Evolutionary conservation across 2,888 invertebrate species (phyloP), one percentile per base, ranked within the genome.

Genomic region (Harpalus rufipes): DNA sequence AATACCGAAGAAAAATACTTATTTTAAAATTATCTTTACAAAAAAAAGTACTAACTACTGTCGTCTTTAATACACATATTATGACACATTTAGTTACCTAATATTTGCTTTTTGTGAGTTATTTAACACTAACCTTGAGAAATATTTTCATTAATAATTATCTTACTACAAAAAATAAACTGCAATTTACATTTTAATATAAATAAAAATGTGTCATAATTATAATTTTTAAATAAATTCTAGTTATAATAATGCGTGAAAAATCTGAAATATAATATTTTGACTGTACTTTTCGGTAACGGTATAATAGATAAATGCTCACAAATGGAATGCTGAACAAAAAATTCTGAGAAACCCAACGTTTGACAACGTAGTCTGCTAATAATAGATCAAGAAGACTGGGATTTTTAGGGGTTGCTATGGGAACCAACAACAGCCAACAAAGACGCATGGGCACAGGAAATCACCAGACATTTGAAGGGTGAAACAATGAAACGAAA

Each of bases 351-450:
- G 84, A 84, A 84, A 84, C 78, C 78, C 83, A 63, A 51, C 58
- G 84, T 84, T 84, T 84, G 84, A 84, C 84, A 84, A 65, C 76
- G 44, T 56, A 41, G 84, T 78, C 84, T 84, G 84, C 84, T 84
- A 84, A 84, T 84, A 84, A 84, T 84, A 84, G 84, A 84, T 84
- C 84, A 78, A 84, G 84, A 83, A 84, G 84, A 83, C 61, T 61
- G 59, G 82, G 76, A 72, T 83, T 72, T 78, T 72, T 83, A 63
- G 78, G 84, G 84, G 84, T 84, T 84, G 84, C 78, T 74, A 65
- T 78, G 78, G 74, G 78, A 84, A 78, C 63, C 56, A 58, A 51
- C 14, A 44, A 74, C 72, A 74, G 72, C 84, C 32, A 51, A 84
- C 84, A 84, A 84, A 78, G 84, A 59, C 41, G 25, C 59, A 80